These are phyloP conservation scores for Hormaphis cornu DNA, from an alignment of 1,140 invertebrate species.

Conservation along the genomic window DNA sequence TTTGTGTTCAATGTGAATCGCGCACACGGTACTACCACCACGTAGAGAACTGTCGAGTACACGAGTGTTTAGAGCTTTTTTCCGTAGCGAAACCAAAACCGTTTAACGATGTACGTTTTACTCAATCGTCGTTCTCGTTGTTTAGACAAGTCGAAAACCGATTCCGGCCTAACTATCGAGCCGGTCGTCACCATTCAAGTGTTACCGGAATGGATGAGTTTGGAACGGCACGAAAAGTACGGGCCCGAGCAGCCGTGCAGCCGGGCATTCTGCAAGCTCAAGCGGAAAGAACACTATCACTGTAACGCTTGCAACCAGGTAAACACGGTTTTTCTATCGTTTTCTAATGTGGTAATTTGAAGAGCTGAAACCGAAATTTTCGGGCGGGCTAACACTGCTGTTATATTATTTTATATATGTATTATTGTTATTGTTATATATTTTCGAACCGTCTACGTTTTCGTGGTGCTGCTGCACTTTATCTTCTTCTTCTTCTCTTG, in stretches of 20 bases:
- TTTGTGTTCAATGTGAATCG: too few relatives aligned
- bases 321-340: slow-evolving; percentile 32
- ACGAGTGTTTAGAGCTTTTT: too few relatives aligned
- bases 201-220: slow-evolving; percentile 42
- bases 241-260: slow-evolving; percentile 61
- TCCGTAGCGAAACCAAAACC: too few relatives aligned
- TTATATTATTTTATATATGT: too few relatives aligned
- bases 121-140: too few relatives aligned
- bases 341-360: too few relatives aligned
- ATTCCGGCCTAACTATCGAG: slow-evolving; percentile 19
- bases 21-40: too few relatives aligned
- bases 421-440: not conserved
- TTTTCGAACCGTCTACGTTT: not conserved
- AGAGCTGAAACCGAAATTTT: too few relatives aligned
- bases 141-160: slow-evolving; percentile 25
- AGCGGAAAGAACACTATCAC: slow-evolving; percentile 74
- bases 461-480: not conserved
- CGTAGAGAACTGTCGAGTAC: too few relatives aligned
- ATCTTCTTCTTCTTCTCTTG: not conserved
- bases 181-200: slow-evolving; percentile 40
- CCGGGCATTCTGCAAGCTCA: slow-evolving; percentile 75
- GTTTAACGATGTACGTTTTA: too few relatives aligned
- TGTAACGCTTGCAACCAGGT: slow-evolving; percentile 79
- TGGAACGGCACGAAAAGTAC: slow-evolving; percentile 44
- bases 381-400: too few relatives aligned